Percentiles rank a stretch among this genome's conserved stretches.
Evolutionary conservation across 2,113 vertebrate species (phyloP).

Genomic region (Gulo gulo): DNA sequence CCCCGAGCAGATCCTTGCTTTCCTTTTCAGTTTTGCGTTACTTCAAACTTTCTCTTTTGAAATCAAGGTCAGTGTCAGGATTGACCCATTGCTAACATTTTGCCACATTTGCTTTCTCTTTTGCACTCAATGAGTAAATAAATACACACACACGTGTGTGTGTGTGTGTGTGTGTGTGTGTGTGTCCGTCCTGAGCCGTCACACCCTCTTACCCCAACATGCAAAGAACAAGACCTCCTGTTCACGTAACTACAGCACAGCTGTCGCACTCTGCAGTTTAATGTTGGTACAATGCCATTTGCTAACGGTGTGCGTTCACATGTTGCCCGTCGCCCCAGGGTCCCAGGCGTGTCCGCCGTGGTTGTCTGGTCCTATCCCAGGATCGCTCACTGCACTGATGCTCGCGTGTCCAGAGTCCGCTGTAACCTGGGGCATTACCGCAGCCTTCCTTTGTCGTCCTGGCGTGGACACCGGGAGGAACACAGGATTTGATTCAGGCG

Average conservation of each 20-base stretch:
- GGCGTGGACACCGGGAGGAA: background rate
- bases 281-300: background rate
- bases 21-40: background rate
- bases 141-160: background rate
- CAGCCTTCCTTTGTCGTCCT: background rate
- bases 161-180: too few relatives aligned
- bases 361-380: background rate
- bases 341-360: background rate
- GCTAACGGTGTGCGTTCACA: fast-evolving
- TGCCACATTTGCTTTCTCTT: background rate
- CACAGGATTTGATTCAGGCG: background rate
- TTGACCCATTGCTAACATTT: background rate
- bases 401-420: background rate
- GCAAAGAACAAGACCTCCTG: background rate
- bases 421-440: background rate
- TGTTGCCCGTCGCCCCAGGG: background rate
- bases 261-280: background rate
- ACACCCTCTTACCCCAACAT: too few relatives aligned
- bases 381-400: background rate
- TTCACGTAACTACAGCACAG: background rate
- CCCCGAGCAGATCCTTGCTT: background rate
- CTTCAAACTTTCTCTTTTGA: background rate
- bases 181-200: background rate
- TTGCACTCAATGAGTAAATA: background rate
- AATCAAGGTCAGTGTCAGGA: background rate